Evolutionary conservation across 1,140 invertebrate species (phyloP).

Genomic region (Centruroides vittatus): DNA sequence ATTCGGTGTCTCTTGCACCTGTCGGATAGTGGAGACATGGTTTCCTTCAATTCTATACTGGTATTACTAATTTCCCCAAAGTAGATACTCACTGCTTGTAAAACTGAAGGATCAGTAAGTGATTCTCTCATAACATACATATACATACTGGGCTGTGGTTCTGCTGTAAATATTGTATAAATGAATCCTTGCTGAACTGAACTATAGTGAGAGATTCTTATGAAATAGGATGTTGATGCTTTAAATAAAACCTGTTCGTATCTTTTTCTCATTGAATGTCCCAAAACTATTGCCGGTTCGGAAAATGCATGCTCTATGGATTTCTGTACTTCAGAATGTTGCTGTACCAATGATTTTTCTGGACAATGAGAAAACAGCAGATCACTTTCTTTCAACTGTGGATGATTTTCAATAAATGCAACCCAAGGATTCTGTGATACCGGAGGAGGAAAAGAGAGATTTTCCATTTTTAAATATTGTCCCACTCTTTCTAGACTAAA

Average conservation of each 20-base stretch:
- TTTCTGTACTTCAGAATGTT: slow-evolving; percentile 53
- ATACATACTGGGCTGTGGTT: neutral
- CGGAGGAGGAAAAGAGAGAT: slow-evolving; percentile 46
- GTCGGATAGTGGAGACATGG: neutral
- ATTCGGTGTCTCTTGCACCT: slow-evolving; percentile 17
- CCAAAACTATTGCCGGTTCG: slow-evolving; percentile 15
- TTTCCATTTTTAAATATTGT: slow-evolving; percentile 61
- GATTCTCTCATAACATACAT: slow-evolving; percentile 12
- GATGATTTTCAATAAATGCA: slow-evolving; percentile 53
- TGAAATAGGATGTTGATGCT: neutral
- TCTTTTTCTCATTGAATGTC: neutral
- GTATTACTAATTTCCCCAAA: neutral
- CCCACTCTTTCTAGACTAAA: slow-evolving; percentile 73
- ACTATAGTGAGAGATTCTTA: slow-evolving; percentile 2
- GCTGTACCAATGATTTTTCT: slow-evolving; percentile 64
- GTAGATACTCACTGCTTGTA: slow-evolving; percentile 3
- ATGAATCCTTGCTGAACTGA: neutral
- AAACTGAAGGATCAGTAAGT: neutral
- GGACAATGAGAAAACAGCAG: slow-evolving; percentile 57
- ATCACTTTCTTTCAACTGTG: slow-evolving; percentile 45
- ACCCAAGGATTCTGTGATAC: slow-evolving; percentile 52
- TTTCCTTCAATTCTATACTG: neutral
- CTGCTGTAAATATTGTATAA: slow-evolving; percentile 6
- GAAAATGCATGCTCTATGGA: slow-evolving; percentile 53
- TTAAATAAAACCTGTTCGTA: neutral